phyloP scores from a whole-genome alignment of 2,797 vertebrate genomes.

The Tarsius wallacei region DNA sequence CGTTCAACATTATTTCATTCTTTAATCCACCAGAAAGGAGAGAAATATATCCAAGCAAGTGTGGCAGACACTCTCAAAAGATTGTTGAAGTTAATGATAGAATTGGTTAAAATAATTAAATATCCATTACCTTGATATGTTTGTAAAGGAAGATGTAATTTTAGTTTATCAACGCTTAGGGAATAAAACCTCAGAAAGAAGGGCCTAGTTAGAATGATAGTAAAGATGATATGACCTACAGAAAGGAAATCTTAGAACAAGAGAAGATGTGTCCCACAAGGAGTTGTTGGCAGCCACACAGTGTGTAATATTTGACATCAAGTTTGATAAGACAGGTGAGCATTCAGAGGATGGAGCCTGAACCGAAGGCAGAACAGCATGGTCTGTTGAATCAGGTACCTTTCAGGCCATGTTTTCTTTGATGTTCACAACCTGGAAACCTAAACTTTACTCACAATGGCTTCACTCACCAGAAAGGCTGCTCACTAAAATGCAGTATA shows the following conservation, averaged over 20 bases:
- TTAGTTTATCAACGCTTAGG: not conserved
- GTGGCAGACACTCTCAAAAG: not conserved
- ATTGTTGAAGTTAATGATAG: not conserved
- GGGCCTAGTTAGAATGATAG: not conserved
- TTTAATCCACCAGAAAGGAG: not conserved
- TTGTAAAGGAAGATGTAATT: not conserved
- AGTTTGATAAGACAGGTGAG: not conserved
- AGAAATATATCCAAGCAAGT: not conserved
- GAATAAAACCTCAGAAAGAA: not conserved
- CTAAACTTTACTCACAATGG: not conserved
- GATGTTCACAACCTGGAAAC: not conserved
- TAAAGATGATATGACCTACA: not conserved
- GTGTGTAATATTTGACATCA: not conserved
- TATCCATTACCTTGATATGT: not conserved
- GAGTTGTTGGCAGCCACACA: not conserved
- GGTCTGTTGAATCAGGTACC: not conserved
- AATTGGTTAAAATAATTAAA: conserved; percentile 10
- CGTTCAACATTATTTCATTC: not conserved
- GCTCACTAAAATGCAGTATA: not conserved
- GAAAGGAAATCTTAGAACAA: not conserved
- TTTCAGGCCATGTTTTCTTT: not conserved
- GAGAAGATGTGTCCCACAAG: not conserved
- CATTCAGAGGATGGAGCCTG: not conserved
- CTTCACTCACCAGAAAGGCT: not conserved
- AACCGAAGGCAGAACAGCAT: not conserved